Conservation (phyloP, 2,797 vertebrate species). For the Sparus aurata region DNA sequence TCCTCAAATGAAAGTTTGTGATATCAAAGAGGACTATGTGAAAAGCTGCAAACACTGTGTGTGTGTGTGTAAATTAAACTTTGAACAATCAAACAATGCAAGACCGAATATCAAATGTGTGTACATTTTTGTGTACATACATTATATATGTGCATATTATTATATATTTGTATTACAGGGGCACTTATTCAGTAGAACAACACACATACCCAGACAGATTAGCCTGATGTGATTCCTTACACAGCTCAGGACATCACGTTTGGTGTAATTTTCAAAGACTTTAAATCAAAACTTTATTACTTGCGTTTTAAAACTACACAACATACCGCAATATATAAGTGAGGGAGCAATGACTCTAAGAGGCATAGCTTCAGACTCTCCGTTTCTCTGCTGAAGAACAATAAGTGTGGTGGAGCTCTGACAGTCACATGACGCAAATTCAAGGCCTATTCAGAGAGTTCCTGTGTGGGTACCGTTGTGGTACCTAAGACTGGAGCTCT, state of each 20-base stretch:
- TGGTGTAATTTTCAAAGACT: background rate
- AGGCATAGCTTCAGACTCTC: background rate
- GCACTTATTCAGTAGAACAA: background rate
- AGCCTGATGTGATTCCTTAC: background rate
- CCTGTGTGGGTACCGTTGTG: background rate
- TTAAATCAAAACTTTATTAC: slow-evolving; percentile 2
- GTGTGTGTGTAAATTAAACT: slow-evolving; percentile 25
- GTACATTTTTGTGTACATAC: slow-evolving; percentile 5
- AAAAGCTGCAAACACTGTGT: slow-evolving; percentile 15
- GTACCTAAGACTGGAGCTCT: background rate
- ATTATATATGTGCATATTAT: background rate
- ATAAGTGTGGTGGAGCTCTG: background rate
- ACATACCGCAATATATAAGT: background rate
- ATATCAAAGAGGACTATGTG: slow-evolving; percentile 43
- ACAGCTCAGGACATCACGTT: background rate
- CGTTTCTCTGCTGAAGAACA: background rate
- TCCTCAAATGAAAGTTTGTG: slow-evolving; percentile 50
- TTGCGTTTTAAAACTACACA: background rate
- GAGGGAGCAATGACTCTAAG: no score
- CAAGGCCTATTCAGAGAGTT: background rate
- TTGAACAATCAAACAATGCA: slow-evolving; percentile 15
- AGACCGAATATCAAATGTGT: slow-evolving; percentile 3
- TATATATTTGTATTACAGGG: background rate
- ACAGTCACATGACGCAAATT: background rate
- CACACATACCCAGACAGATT: background rate